Conservation (phyloP, 2,113 vertebrate genomes). For the Thinocorus orbignyianus region DNA sequence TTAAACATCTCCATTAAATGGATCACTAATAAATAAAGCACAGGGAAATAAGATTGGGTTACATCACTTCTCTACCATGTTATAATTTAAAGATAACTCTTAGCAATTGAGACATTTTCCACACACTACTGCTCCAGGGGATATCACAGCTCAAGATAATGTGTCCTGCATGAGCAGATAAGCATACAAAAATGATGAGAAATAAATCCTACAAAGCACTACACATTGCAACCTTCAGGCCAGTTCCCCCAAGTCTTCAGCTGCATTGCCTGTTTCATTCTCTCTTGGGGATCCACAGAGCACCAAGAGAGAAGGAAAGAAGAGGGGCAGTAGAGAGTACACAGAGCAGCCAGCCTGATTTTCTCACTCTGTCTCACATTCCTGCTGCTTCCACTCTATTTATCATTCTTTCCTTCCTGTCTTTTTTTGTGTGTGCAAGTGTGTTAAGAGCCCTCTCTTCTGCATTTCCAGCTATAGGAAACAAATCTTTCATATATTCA, state of each 20-base stretch:
- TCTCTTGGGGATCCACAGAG: not conserved
- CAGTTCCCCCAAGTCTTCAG: not conserved
- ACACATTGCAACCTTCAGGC: accelerated
- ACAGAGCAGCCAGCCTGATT: not conserved
- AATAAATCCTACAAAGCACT: not conserved
- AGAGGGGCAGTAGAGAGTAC: not conserved
- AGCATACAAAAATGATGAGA: not conserved
- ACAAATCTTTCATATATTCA: not conserved
- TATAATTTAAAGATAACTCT: not conserved
- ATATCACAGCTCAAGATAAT: not conserved
- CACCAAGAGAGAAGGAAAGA: not conserved
- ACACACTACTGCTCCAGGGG: not conserved
- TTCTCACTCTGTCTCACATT: not conserved
- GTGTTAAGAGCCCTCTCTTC: not conserved
- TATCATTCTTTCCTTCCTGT: not conserved
- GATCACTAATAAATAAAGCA: not conserved
- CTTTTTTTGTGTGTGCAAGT: not conserved
- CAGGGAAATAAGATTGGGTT: not conserved
- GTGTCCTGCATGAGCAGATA: not conserved
- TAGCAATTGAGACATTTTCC: not conserved
- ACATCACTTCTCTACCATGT: not conserved
- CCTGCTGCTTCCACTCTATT: not conserved
- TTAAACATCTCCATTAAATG: not conserved
- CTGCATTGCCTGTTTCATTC: not conserved
- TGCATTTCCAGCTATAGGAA: not conserved